Percentiles rank a stretch among this genome's conserved stretches.
Conservation (phyloP, 2,797 vertebrate genomes). For the Podarcis lilfordi region DNA sequence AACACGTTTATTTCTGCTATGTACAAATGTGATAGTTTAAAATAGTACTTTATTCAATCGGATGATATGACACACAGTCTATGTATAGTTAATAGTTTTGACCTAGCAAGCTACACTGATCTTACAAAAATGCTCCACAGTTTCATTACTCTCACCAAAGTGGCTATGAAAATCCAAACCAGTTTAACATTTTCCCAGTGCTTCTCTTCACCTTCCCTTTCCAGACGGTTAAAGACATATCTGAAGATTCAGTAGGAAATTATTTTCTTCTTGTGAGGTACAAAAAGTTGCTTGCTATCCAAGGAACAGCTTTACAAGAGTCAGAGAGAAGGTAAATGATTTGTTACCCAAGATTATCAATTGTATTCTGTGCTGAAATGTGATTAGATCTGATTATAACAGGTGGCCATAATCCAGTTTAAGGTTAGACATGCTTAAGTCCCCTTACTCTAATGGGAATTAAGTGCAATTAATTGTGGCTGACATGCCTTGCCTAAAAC, state of each 20-base stretch:
- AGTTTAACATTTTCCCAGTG: conserved; percentile 12
- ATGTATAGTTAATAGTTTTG: conserved; percentile 70
- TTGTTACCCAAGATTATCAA: conserved; percentile 42
- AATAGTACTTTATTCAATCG: conserved; percentile 73
- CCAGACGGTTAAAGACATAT: conserved; percentile 2
- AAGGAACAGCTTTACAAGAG: neutral
- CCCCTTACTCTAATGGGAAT: neutral
- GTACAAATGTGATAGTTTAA: conserved; percentile 71
- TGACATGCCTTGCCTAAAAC: neutral
- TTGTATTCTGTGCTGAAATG: conserved; percentile 40
- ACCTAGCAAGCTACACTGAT: conserved; percentile 53
- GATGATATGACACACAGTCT: conserved; percentile 69
- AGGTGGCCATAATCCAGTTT: neutral
- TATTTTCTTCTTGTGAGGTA: conserved; percentile 2
- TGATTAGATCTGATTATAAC: conserved; percentile 6
- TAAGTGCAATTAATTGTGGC: neutral
- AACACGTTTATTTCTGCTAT: conserved; percentile 59
- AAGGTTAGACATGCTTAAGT: neutral
- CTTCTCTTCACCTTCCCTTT: neutral
- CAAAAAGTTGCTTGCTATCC: neutral
- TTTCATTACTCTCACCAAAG: conserved; percentile 21
- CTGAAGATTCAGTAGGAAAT: neutral
- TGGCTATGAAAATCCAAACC: conserved; percentile 14
- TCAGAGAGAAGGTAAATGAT: conserved; percentile 58
- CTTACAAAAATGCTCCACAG: conserved; percentile 37